Conservation (phyloP, 2,113 vertebrate species). For the Mustelus asterias region DNA sequence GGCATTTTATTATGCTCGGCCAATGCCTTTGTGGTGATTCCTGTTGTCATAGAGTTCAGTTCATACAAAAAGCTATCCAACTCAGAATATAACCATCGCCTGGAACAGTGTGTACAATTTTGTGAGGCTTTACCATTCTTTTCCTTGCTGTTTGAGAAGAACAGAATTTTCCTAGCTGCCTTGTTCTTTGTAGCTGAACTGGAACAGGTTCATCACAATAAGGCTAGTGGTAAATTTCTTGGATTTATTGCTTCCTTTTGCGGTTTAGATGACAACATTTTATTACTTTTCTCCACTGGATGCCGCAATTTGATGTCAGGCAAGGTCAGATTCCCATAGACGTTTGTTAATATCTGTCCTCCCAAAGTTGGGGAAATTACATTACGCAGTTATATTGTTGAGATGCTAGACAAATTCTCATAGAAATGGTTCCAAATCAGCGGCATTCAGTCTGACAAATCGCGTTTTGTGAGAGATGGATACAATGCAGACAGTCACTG, state of each 20-base stretch:
- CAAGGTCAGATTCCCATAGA: background rate
- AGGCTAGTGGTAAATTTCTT: background rate
- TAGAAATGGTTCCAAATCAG: background rate
- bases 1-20: background rate
- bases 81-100: background rate
- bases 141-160: background rate
- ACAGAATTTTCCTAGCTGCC: background rate
- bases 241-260: constrained; percentile 8
- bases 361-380: background rate
- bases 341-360: background rate
- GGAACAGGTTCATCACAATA: background rate
- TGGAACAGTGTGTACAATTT: constrained; percentile 3
- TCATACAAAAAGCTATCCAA: background rate
- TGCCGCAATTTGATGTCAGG: background rate
- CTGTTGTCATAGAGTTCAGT: background rate
- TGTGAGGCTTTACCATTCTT: background rate
- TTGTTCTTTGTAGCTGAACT: constrained; percentile 1
- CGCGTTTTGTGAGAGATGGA: background rate
- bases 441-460: background rate
- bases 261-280: background rate
- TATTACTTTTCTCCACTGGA: constrained; percentile 2
- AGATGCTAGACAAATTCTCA: background rate
- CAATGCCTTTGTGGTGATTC: background rate
- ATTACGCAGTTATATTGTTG: background rate
- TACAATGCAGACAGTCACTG: background rate